A percentile compares a stretch with the other conserved stretches of the same genome.
Conservation (phyloP, 2,797 vertebrate genomes). For the Chelmon rostratus region DNA sequence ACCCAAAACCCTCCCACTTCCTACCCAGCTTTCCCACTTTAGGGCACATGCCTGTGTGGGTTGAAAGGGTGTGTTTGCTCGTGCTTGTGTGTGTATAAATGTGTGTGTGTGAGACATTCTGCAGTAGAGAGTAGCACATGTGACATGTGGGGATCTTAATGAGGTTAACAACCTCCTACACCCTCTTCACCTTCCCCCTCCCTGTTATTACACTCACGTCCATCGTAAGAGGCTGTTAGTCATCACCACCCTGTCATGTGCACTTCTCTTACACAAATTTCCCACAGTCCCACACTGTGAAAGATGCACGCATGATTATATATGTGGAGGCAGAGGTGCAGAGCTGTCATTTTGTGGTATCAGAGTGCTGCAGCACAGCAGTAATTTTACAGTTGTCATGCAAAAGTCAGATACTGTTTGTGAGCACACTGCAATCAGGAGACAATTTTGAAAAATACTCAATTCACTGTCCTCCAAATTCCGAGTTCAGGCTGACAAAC, state of each 20-base stretch:
- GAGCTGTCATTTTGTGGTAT: constrained; percentile 47
- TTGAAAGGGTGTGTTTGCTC: constrained; percentile 29
- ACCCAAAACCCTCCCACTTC: constrained; percentile 35
- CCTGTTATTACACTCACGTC: constrained; percentile 34
- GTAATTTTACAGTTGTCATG: constrained; percentile 22
- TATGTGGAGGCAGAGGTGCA: constrained; percentile 30
- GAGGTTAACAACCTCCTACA: constrained; percentile 73
- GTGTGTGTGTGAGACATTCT: background rate
- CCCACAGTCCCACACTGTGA: constrained; percentile 36
- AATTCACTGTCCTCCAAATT: background rate
- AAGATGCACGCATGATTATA: constrained; percentile 39
- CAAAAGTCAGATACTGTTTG: constrained; percentile 16
- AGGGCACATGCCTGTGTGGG: constrained; percentile 22
- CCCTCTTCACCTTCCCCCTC: constrained; percentile 36
- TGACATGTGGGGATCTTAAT: constrained; percentile 59
- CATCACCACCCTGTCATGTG: constrained; percentile 55
- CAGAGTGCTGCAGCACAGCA: constrained; percentile 34
- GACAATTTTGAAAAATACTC: constrained; percentile 15
- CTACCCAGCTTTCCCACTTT: background rate
- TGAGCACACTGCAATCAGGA: constrained; percentile 24
- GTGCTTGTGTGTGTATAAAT: background rate
- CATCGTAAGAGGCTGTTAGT: constrained; percentile 48
- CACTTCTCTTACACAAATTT: constrained; percentile 32
- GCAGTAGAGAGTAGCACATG: constrained; percentile 31
- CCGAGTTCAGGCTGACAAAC: background rate